These are phyloP conservation scores for Tiphia femorata DNA, from an alignment of 2,888 invertebrate genomes.

Conservation along the genomic window DNA sequence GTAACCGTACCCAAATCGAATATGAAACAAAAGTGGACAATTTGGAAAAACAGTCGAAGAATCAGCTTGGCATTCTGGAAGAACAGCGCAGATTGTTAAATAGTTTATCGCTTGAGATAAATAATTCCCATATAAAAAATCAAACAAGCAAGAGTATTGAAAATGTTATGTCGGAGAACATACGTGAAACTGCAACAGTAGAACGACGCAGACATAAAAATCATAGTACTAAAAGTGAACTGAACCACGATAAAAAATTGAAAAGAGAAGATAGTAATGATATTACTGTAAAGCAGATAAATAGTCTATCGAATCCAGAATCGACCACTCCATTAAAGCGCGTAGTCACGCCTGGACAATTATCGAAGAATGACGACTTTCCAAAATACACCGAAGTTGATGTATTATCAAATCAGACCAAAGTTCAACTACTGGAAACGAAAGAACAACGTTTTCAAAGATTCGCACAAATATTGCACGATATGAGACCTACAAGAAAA, in stretches of 20 bases:
- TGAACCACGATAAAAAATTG: not conserved
- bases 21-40: constrained; percentile 58
- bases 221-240: not conserved
- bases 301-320: constrained; percentile 17
- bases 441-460: no score
- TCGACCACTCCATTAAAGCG: not conserved
- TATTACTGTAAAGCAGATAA: constrained; percentile 10
- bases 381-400: no score
- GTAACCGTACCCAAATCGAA: constrained; percentile 50
- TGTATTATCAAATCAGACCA: no score
- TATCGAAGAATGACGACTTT: no score
- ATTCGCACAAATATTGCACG: no score
- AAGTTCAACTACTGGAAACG: no score
- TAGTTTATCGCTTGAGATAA: constrained; percentile 32
- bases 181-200: not conserved
- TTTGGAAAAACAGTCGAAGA: constrained; percentile 51
- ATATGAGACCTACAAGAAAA: no score
- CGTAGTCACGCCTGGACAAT: no score
- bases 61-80: constrained; percentile 51
- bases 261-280: not conserved
- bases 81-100: constrained; percentile 54
- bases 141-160: constrained; percentile 9
- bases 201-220: no score
- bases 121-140: constrained; percentile 22
- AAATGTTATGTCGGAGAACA: not conserved